phyloP scores from a whole-genome alignment of 2,888 invertebrate genomes.

The Tyria jacobaeae region DNA sequence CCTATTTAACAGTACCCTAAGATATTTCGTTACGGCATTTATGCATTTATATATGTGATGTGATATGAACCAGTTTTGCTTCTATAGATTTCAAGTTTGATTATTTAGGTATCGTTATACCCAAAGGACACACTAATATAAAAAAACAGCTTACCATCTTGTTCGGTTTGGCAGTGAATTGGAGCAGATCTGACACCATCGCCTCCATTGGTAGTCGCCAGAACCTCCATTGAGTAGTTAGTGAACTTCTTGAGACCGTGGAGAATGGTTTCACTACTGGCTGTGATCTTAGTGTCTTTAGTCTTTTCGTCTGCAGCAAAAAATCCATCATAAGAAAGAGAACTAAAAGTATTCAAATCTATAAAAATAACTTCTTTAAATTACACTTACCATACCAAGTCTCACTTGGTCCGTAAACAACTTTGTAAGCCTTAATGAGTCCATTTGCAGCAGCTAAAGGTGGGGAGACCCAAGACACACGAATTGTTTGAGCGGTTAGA shows the following conservation, averaged over 20 bases:
- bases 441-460: conserved; percentile 97
- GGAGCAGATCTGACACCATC: conserved; percentile 96
- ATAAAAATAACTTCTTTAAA: not conserved
- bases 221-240: conserved; percentile 98
- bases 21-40: too few relatives aligned
- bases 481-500: conserved; percentile 96
- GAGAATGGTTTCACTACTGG: conserved; percentile 97
- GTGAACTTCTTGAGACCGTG: conserved; percentile 97
- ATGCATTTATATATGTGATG: not conserved
- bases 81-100: not conserved
- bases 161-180: conserved; percentile 97
- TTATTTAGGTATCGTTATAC: not conserved
- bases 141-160: conserved; percentile 90
- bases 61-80: not conserved
- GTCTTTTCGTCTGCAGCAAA: conserved; percentile 91
- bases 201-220: conserved; percentile 97
- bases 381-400: conserved; percentile 94
- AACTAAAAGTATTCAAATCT: not conserved
- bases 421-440: conserved; percentile 98
- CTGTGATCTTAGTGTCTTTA: conserved; percentile 96
- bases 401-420: conserved; percentile 96
- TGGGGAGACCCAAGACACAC: conserved; percentile 97
- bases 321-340: not conserved
- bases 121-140: not conserved
- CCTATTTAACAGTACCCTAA: too few relatives aligned